phyloP scores from a whole-genome alignment of 2,888 invertebrate genomes.

The Aporophyla nigra region DNA sequence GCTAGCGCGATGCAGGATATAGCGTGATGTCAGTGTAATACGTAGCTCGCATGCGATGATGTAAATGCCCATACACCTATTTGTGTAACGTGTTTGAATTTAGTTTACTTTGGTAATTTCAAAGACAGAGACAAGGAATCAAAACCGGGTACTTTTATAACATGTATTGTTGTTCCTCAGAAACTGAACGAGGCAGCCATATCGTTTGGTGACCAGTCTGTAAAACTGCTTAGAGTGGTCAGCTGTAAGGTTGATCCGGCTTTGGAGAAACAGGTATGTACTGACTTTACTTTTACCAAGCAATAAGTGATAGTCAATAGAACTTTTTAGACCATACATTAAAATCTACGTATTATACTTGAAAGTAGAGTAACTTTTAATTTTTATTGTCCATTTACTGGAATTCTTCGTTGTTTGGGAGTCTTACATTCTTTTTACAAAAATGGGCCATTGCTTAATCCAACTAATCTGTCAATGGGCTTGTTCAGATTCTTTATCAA shows the following conservation, averaged over 20 bases:
- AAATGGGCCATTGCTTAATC: neutral
- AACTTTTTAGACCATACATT: neutral
- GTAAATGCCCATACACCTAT: too few species aligned
- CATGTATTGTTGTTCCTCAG: constrained; percentile 63
- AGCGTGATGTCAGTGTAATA: too few species aligned
- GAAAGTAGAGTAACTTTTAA: neutral
- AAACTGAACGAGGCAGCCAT: constrained; percentile 78
- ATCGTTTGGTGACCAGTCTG: constrained; percentile 75
- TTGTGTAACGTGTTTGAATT: too few species aligned
- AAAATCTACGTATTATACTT: neutral
- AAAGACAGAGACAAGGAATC: neutral
- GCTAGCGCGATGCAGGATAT: too few species aligned
- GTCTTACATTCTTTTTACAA: neutral
- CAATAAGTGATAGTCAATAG: neutral
- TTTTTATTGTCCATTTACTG: neutral
- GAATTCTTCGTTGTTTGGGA: neutral
- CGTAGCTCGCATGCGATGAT: too few species aligned
- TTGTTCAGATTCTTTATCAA: neutral
- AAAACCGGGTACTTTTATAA: neutral
- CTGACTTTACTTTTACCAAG: neutral
- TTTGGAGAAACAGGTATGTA: constrained; percentile 77
- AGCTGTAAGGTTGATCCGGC: constrained; percentile 75
- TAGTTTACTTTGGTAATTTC: too few species aligned
- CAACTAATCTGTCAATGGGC: neutral
- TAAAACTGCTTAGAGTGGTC: constrained; percentile 76